Evolutionary conservation across 2,113 vertebrate genomes (phyloP).

Genomic region (Lepisosteus oculatus): DNA sequence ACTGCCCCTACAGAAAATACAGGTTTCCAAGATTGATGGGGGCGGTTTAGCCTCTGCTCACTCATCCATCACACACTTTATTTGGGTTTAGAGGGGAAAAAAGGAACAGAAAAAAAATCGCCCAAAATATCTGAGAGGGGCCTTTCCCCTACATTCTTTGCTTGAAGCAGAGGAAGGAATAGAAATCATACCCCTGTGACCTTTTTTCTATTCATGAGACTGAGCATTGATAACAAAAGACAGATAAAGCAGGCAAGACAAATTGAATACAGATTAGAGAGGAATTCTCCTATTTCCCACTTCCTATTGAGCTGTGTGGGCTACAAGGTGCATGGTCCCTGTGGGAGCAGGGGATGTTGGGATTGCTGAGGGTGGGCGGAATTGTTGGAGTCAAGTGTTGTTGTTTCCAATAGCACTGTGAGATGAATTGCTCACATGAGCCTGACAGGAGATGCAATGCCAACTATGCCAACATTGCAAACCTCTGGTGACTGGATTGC

Average conservation of each 20-base stretch:
- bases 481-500: conserved; percentile 13
- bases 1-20: conserved; percentile 18
- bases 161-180: conserved; percentile 55
- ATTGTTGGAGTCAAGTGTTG: conserved; percentile 20
- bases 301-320: conserved; percentile 38
- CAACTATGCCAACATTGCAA: conserved; percentile 17
- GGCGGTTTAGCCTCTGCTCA: conserved; percentile 65
- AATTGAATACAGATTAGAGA: conserved; percentile 52
- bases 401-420: conserved; percentile 27
- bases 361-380: neutral
- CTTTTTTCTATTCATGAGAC: conserved; percentile 40
- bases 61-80: conserved; percentile 71
- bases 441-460: conserved; percentile 28
- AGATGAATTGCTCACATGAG: conserved; percentile 18
- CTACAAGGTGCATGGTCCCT: conserved; percentile 11
- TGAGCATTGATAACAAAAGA: conserved; percentile 57
- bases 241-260: conserved; percentile 48
- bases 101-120: conserved; percentile 44
- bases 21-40: conserved; percentile 59
- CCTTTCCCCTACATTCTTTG: conserved; percentile 24
- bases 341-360: conserved; percentile 23
- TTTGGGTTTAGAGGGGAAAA: conserved; percentile 67
- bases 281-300: conserved; percentile 41
- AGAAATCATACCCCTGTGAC: conserved; percentile 56
- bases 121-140: conserved; percentile 65